These are phyloP conservation scores for Hyla sarda DNA, from an alignment of 2,113 vertebrate genomes.

Conservation along the genomic window DNA sequence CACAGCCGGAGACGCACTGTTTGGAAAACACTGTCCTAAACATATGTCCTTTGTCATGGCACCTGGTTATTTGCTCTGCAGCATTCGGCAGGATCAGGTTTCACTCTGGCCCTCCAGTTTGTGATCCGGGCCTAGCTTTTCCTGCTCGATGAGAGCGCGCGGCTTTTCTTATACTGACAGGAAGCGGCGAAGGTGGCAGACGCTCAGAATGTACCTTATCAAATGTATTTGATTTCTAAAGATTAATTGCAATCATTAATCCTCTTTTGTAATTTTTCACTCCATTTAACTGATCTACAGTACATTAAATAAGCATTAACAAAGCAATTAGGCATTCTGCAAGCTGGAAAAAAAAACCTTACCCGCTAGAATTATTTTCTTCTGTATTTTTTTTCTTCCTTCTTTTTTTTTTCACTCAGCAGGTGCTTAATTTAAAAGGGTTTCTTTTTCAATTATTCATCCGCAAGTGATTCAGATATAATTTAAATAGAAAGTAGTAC, in stretches of 20 bases:
- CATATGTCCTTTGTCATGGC: not conserved
- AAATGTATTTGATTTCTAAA: slow-evolving; percentile 56
- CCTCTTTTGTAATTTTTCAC: slow-evolving; percentile 59
- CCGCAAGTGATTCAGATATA: slow-evolving; percentile 49
- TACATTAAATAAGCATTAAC: slow-evolving; percentile 59
- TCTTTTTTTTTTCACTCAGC: slow-evolving; percentile 26
- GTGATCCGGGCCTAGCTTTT: not conserved
- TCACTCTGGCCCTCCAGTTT: not conserved
- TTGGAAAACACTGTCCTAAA: not conserved
- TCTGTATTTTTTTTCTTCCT: not conserved
- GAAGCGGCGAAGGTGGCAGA: not conserved
- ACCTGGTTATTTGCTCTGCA: slow-evolving; percentile 5
- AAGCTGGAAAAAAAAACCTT: slow-evolving; percentile 38
- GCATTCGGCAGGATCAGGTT: not conserved
- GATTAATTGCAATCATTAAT: slow-evolving; percentile 60
- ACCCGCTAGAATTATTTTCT: slow-evolving; percentile 47
- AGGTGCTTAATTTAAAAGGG: slow-evolving; percentile 48
- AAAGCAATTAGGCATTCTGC: slow-evolving; percentile 55
- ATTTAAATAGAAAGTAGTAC: slow-evolving; percentile 49
- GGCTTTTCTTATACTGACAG: not conserved
- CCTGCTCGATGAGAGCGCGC: not conserved
- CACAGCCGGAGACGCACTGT: too few species aligned
- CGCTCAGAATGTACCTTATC: slow-evolving; percentile 31
- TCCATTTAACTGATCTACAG: slow-evolving; percentile 59
- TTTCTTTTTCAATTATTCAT: slow-evolving; percentile 53